Conservation (phyloP, 2,797 vertebrate species). For the Neomorphus geoffroyi region DNA sequence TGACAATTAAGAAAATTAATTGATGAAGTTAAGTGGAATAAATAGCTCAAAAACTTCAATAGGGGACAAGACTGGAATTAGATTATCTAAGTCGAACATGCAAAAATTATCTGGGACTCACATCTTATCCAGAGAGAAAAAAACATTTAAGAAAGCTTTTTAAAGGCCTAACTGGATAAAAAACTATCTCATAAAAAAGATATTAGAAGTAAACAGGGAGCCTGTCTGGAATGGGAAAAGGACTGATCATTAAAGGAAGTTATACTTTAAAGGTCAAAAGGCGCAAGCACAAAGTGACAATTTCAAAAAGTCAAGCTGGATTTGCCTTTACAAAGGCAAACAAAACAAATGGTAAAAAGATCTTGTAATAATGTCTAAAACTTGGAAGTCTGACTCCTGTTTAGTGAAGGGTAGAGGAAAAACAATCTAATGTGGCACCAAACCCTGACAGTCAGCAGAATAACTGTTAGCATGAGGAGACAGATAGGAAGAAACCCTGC, state of each 20-base stretch:
- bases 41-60: background rate
- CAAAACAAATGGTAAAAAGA: background rate
- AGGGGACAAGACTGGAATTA: background rate
- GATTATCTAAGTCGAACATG: background rate
- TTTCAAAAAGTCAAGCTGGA: background rate
- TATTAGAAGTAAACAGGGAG: conserved; percentile 18
- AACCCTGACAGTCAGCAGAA: background rate
- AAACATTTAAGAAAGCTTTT: conserved; percentile 17
- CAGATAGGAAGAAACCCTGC: background rate
- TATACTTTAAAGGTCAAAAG: conserved; percentile 13
- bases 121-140: conserved; percentile 10
- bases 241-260: background rate
- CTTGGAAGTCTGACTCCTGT: background rate
- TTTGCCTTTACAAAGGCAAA: background rate
- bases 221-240: background rate
- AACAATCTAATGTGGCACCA: background rate
- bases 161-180: conserved; percentile 31
- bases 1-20: conserved; percentile 41
- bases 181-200: conserved; percentile 41
- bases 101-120: conserved; percentile 17
- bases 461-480: background rate
- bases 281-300: background rate
- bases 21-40: conserved; percentile 15
- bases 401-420: background rate
- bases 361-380: background rate